Evolutionary conservation across 2,797 vertebrate species (phyloP).

Genomic region (Falco novaeseelandiae): DNA sequence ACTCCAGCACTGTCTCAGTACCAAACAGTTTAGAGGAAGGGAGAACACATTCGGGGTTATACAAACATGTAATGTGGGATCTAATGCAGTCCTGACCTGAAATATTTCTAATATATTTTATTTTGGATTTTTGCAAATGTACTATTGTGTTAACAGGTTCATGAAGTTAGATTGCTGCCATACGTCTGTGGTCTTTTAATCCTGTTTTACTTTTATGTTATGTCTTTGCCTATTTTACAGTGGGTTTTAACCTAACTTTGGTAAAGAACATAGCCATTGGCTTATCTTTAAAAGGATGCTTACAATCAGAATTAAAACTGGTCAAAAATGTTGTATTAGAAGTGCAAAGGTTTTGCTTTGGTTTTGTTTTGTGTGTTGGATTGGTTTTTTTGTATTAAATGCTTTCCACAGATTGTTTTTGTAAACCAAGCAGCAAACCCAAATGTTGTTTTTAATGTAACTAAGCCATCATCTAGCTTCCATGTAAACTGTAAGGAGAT

Average conservation of each 20-base stretch:
- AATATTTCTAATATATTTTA: background rate
- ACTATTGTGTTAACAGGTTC: background rate
- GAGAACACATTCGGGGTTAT: background rate
- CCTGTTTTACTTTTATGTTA: background rate
- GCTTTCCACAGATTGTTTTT: background rate
- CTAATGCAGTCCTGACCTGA: background rate
- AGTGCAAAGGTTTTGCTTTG: background rate
- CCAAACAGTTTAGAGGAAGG: background rate
- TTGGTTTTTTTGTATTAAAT: background rate
- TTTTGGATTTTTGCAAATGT: background rate
- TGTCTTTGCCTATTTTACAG: background rate
- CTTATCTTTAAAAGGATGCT: background rate
- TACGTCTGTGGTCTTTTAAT: background rate
- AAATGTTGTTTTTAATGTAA: background rate
- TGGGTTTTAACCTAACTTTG: background rate
- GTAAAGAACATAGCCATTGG: background rate
- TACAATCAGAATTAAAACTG: background rate
- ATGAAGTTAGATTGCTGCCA: background rate
- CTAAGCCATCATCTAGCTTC: background rate
- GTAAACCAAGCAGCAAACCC: background rate
- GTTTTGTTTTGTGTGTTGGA: background rate
- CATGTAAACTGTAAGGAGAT: background rate
- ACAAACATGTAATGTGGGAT: rapidly evolving
- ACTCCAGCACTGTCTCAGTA: rapidly evolving
- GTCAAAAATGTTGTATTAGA: background rate